A percentile compares a stretch with the other conserved stretches of the same genome.
These are phyloP conservation scores for Stenoptilia bipunctidactyla DNA, from an alignment of 2,888 invertebrate genomes.

Conservation along the genomic window DNA sequence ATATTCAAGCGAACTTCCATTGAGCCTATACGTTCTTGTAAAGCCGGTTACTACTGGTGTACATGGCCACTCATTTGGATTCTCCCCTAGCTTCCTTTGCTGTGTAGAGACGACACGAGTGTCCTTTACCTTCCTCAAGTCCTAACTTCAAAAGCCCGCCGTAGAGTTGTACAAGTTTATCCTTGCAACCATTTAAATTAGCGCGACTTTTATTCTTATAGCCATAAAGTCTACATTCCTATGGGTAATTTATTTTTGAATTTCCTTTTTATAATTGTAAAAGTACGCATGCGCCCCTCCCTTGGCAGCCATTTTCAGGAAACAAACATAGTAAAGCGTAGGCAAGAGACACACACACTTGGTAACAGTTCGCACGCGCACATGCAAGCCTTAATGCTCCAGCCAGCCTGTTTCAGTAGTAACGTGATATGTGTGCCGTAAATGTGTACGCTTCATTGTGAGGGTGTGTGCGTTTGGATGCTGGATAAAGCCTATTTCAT, in stretches of 20 bases:
- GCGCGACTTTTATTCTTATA: too few relatives aligned
- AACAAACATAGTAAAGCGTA: slow-evolving; percentile 30
- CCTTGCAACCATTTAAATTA: too few relatives aligned
- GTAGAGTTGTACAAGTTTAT: too few relatives aligned
- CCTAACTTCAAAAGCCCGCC: slow-evolving; percentile 55
- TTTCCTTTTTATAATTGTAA: slow-evolving; percentile 5
- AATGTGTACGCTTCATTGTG: slow-evolving; percentile 15
- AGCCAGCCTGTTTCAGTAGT: not conserved
- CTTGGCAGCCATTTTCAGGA: slow-evolving; percentile 59
- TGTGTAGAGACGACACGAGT: slow-evolving; percentile 20
- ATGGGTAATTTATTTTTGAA: not conserved
- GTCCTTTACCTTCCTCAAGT: slow-evolving; percentile 60
- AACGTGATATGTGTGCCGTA: not conserved
- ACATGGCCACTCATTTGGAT: too few relatives aligned
- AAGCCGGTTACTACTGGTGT: too few relatives aligned
- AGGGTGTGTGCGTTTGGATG: slow-evolving; percentile 31
- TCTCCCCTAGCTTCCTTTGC: not conserved
- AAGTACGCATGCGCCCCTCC: slow-evolving; percentile 39
- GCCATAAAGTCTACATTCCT: slow-evolving; percentile 16
- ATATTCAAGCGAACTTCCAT: too few relatives aligned
- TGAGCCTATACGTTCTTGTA: too few relatives aligned
- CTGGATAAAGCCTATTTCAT: slow-evolving; percentile 42
- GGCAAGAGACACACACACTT: slow-evolving; percentile 23
- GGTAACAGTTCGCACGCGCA: slow-evolving; percentile 4
- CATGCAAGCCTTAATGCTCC: not conserved